phyloP scores from a whole-genome alignment of 2,888 invertebrate species.

The Sialis fuliginosa region DNA sequence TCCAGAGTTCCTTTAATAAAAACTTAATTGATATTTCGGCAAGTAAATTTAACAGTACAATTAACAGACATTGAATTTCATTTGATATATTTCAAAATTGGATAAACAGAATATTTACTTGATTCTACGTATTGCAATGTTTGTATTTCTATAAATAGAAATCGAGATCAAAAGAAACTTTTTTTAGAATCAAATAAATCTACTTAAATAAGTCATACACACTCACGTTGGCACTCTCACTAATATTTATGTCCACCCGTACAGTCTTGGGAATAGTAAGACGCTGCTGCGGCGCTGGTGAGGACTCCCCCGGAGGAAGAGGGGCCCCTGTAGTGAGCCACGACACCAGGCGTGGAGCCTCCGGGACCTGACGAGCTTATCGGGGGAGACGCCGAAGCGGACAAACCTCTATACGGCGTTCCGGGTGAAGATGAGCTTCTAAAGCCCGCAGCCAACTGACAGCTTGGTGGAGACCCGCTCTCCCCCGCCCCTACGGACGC shows the following conservation, averaged over 20 bases:
- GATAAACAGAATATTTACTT: no score
- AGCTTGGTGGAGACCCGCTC: slow-evolving; percentile 22
- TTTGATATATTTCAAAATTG: no score
- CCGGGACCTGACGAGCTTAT: slow-evolving; percentile 25
- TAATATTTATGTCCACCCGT: slow-evolving; percentile 28
- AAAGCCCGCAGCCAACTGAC: slow-evolving; percentile 23
- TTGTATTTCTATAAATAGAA: no score
- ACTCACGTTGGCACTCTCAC: slow-evolving; percentile 5
- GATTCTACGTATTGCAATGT: no score
- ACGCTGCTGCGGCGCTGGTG: slow-evolving; percentile 21
- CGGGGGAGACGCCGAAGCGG: slow-evolving; percentile 18
- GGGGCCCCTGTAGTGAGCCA: slow-evolving; percentile 1
- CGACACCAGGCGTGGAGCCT: slow-evolving; percentile 5
- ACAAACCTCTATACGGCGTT: slow-evolving; percentile 19
- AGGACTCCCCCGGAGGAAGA: not conserved
- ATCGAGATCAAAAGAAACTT: no score
- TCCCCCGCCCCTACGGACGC: slow-evolving; percentile 14
- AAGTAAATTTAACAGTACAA: no score
- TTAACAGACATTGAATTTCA: no score
- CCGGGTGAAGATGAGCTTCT: not conserved
- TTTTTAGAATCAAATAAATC: no score
- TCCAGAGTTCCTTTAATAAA: no score
- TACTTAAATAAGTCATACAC: no score
- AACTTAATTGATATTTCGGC: no score
- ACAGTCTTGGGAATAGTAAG: slow-evolving; percentile 41